Evolutionary conservation across 2,888 invertebrate genomes (phyloP).

Genomic region (Anodontia alba): DNA sequence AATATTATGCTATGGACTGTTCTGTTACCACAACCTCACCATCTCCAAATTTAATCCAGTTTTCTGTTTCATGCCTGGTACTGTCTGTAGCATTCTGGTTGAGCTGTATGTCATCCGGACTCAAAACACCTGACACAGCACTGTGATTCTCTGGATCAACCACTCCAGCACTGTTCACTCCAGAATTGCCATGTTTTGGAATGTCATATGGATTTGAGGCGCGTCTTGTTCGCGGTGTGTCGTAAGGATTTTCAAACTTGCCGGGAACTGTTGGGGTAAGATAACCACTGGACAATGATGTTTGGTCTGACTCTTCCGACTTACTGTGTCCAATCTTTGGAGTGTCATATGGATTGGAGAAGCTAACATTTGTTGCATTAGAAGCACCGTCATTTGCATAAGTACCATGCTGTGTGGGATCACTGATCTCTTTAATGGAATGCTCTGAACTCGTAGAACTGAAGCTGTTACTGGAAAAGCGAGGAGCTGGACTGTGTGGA

Average conservation of each 20-base stretch:
- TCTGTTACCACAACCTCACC: neutral
- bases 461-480: neutral
- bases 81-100: neutral
- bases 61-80: neutral
- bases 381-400: neutral
- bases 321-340: neutral
- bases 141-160: neutral
- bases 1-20: neutral
- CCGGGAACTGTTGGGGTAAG: neutral
- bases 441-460: neutral
- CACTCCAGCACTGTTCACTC: too few species aligned
- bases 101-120: too few species aligned
- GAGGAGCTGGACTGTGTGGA: neutral
- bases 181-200: neutral
- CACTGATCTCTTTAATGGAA: neutral
- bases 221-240: neutral
- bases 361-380: neutral
- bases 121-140: too few species aligned
- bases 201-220: neutral
- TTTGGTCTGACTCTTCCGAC: neutral
- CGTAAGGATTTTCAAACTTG: neutral
- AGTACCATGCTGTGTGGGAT: too few species aligned
- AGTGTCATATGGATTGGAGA: neutral
- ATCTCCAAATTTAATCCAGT: neutral
- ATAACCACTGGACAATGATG: neutral